A percentile compares a stretch with the other conserved stretches of the same genome.
Conservation (phyloP, 2,113 vertebrate species). For the Eretmochelys imbricata region DNA sequence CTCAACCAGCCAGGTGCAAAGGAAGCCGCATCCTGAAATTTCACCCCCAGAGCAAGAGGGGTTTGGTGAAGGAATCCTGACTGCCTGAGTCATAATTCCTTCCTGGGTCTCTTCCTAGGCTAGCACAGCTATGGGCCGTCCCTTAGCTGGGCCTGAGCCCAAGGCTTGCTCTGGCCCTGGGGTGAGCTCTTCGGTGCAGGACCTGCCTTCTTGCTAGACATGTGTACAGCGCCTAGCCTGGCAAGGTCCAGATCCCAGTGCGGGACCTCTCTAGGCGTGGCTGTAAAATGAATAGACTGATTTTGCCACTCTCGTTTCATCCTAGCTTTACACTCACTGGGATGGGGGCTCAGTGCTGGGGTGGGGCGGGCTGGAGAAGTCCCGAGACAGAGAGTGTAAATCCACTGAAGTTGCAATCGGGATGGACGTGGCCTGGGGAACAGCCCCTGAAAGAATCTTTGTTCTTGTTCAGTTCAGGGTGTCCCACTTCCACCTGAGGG, state of each 20-base stretch:
- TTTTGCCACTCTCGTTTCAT: not conserved
- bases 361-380: not conserved
- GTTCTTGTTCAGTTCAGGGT: rapidly evolving
- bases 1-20: not conserved
- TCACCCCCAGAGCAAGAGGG: not conserved
- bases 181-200: not conserved
- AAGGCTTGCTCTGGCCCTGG: not conserved
- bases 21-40: not conserved
- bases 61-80: not conserved
- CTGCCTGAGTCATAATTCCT: not conserved
- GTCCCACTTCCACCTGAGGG: rapidly evolving
- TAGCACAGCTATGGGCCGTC: not conserved
- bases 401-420: not conserved
- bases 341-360: not conserved
- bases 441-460: rapidly evolving
- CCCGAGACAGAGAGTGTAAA: not conserved
- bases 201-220: rapidly evolving
- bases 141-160: not conserved
- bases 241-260: not conserved
- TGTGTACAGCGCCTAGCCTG: rapidly evolving
- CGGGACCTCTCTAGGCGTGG: not conserved
- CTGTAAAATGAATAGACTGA: not conserved
- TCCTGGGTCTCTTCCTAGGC: not conserved
- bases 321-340: not conserved
- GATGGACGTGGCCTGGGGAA: not conserved